phyloP scores from a whole-genome alignment of 2,888 invertebrate genomes.

The Germaria angustata region DNA sequence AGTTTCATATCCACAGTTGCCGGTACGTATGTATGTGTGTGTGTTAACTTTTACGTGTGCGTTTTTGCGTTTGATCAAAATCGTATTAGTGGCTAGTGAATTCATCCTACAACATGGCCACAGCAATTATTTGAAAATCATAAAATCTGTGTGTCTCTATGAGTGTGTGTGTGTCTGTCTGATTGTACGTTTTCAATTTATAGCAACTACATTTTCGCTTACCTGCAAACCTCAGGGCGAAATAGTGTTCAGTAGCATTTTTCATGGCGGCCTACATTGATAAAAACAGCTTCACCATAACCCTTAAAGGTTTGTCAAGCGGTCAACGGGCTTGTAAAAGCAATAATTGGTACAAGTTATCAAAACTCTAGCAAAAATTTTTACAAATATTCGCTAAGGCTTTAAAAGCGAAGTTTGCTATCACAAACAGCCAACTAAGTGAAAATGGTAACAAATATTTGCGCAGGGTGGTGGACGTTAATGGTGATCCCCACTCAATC shows the following conservation, averaged over 20 bases:
- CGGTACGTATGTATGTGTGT: background rate
- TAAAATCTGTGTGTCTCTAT: background rate
- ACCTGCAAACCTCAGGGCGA: slow-evolving; percentile 7
- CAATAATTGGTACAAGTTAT: background rate
- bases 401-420: background rate
- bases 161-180: no score
- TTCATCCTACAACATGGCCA: slow-evolving; percentile 11
- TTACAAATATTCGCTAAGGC: background rate
- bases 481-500: no score
- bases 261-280: background rate
- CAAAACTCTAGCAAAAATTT: slow-evolving; percentile 6
- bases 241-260: slow-evolving; percentile 2
- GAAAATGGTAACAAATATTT: background rate
- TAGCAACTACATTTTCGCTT: background rate
- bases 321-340: background rate
- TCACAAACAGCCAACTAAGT: background rate
- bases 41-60: background rate
- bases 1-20: background rate
- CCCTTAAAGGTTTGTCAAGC: slow-evolving; percentile 20
- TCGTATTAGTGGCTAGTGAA: slow-evolving; percentile 61
- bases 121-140: slow-evolving; percentile 24
- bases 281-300: background rate
- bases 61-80: slow-evolving; percentile 51
- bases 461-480: background rate
- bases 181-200: slow-evolving; percentile 13